Base-by-base conservation (phyloP, 1,140 invertebrate species). In the Drosophila triauraria region DNA sequence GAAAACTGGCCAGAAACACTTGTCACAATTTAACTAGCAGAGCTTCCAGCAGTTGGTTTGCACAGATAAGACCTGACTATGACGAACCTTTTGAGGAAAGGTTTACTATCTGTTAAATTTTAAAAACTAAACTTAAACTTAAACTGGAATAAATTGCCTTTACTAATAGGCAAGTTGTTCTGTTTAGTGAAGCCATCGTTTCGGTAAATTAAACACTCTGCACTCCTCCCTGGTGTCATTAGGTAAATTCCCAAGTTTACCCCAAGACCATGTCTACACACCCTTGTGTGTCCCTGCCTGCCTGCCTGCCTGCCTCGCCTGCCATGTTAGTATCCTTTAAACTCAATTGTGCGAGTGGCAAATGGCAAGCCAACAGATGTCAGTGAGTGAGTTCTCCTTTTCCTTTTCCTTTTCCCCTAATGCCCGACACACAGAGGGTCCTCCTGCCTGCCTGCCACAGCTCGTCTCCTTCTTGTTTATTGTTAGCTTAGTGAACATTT, bases 401-500 rank as follows among this genome's bases (percentile, higher is more conserved):
- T 23, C 17, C 46, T 65, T 50, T 30, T 17, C n/a, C 40, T 38
- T 65, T 38, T 23, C 17, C 46, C 23, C 38, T 20, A 40, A 40
- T 54, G 32, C 17, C 30, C 15, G 53, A 9, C 23, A 50, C 43
- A 38, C 20, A 38, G 40, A 38, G 27, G 38, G 42, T 44, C 3
- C 7, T 15, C 25, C 6, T 50, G n/a, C n/a, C 10, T 17, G 17
- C 25, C 8, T 20, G 20, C 47, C 23, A 7, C 23, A 53, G 44
- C 23, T 35, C 17, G n/a, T 9, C 13, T 43, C 42, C 27, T 54
- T 32, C 48, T 57, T 75, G 75, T 72, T 72, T 72, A 60, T 79
- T 84, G 80, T 90, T 90, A 82, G 85, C 81, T 90, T 90, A 85
- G 85, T 69, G 85, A 91, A 88, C 86, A 85, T 88, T 88, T 82